Percentiles rank a stretch among this genome's conserved stretches.
Conservation (phyloP, 2,888 invertebrate genomes). For the Noctuana brunneofusca region DNA sequence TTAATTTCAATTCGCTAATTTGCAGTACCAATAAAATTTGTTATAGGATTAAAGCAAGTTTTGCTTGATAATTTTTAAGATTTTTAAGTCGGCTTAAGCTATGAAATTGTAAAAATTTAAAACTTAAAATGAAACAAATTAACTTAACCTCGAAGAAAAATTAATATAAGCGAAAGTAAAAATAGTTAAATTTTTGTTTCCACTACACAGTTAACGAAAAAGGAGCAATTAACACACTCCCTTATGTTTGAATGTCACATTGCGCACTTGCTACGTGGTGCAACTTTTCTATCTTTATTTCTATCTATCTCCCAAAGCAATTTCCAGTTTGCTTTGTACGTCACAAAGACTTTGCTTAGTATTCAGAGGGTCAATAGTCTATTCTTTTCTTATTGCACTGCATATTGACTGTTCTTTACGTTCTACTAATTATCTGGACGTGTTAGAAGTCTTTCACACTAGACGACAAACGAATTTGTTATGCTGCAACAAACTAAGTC, state of each 20-base stretch:
- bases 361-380: slow-evolving; percentile 27
- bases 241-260: not conserved
- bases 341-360: slow-evolving; percentile 27
- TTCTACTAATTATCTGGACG: slow-evolving; percentile 32
- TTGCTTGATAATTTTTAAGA: not conserved
- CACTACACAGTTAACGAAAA: not conserved
- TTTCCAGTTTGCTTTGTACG: slow-evolving; percentile 17
- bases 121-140: not conserved
- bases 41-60: not conserved
- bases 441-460: slow-evolving; percentile 24
- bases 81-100: not conserved
- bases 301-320: slow-evolving; percentile 18
- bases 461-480: slow-evolving; percentile 28
- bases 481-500: slow-evolving; percentile 6
- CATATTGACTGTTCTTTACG: slow-evolving; percentile 27
- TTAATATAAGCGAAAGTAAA: too few species aligned
- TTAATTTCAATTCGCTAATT: not conserved
- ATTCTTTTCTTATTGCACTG: slow-evolving; percentile 24
- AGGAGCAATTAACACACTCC: not conserved
- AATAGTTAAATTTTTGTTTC: too few species aligned
- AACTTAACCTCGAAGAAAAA: not conserved
- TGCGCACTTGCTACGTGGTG: not conserved
- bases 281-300: not conserved
- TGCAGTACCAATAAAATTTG: not conserved
- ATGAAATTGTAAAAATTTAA: not conserved